These are phyloP conservation scores for Chorisops tibialis DNA, from an alignment of 2,888 invertebrate species.

Conservation along the genomic window DNA sequence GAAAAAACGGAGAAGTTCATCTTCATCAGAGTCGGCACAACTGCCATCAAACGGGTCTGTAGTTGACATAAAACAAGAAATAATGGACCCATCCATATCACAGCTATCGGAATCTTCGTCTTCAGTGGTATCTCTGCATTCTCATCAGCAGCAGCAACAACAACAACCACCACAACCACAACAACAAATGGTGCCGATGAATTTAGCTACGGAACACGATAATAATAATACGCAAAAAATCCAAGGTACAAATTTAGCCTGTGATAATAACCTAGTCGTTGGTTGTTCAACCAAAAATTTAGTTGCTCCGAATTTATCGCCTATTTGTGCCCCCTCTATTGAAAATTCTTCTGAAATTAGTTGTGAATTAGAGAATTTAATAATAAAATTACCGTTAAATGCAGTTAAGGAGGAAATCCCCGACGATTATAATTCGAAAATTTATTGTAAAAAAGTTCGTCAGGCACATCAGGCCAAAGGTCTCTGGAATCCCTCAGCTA, in stretches of 20 bases:
- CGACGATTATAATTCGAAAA: constrained; percentile 48
- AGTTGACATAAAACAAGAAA: constrained; percentile 28
- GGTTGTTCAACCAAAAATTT: constrained; percentile 32
- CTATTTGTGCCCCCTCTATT: constrained; percentile 30
- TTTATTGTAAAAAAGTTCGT: constrained; percentile 51
- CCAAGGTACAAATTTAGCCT: constrained; percentile 36
- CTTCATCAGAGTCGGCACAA: constrained; percentile 49
- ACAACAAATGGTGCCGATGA: constrained; percentile 49
- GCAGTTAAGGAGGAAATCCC: constrained; percentile 46
- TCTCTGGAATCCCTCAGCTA: constrained; percentile 41
- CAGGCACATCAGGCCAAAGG: constrained; percentile 52
- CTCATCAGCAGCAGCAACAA: constrained; percentile 9
- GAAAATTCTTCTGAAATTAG: constrained; percentile 40
- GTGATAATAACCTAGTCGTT: constrained; percentile 35
- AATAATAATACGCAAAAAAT: constrained; percentile 28
- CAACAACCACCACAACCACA: not conserved
- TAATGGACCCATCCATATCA: constrained; percentile 21
- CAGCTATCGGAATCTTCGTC: not conserved
- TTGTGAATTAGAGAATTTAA: constrained; percentile 26
- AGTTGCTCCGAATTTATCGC: constrained; percentile 29
- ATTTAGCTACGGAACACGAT: constrained; percentile 37
- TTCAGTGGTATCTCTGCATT: constrained; percentile 17
- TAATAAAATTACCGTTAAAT: constrained; percentile 29
- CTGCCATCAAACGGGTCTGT: constrained; percentile 24
- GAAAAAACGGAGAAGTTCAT: constrained; percentile 50